These are phyloP conservation scores for Spilosoma lubricipeda DNA, from an alignment of 2,888 invertebrate genomes.

Conservation along the genomic window DNA sequence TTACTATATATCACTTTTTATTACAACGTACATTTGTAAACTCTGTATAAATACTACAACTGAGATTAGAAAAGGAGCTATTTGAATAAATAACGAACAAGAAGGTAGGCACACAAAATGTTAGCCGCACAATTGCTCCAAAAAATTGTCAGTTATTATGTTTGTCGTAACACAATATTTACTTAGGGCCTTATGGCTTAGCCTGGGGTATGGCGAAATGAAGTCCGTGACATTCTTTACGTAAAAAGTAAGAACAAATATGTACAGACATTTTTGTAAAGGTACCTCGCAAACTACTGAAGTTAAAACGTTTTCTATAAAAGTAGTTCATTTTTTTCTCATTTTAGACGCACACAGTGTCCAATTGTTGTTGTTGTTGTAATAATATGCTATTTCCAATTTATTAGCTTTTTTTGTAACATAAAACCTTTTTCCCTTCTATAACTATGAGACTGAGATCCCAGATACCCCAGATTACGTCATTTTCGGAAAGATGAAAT, in stretches of 20 bases:
- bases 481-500: no score
- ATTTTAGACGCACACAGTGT: not conserved
- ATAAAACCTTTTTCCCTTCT: no score
- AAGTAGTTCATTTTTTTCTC: not conserved
- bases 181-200: slow-evolving; percentile 42
- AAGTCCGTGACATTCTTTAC: slow-evolving; percentile 15
- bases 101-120: slow-evolving; percentile 37
- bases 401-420: not conserved
- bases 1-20: not conserved
- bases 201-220: slow-evolving; percentile 28
- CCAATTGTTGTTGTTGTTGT: no score
- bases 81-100: slow-evolving; percentile 39
- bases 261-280: not conserved
- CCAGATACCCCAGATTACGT: no score
- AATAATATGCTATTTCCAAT: no score
- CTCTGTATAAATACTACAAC: not conserved
- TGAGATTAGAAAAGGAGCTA: slow-evolving; percentile 31
- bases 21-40: not conserved
- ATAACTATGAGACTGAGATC: no score
- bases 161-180: slow-evolving; percentile 61
- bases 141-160: slow-evolving; percentile 49
- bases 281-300: not conserved
- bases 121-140: slow-evolving; percentile 42
- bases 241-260: slow-evolving; percentile 14
- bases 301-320: not conserved